A percentile compares a stretch with the other conserved stretches of the same genome.
phyloP scores from a whole-genome alignment of 2,888 invertebrate species.

The Megamerina dolium region DNA sequence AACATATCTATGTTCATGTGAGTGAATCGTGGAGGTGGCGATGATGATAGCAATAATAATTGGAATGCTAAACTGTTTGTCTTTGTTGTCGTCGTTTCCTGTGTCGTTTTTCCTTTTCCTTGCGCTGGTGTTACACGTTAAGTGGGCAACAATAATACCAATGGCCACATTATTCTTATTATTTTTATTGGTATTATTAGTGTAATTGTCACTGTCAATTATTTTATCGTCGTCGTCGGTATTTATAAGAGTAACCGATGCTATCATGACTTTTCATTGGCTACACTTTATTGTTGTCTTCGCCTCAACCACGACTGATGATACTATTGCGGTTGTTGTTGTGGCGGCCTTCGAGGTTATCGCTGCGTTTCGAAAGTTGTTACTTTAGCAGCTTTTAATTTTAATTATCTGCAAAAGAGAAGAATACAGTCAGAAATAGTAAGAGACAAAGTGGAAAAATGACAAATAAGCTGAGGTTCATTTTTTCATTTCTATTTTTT shows the following conservation, averaged over 20 bases:
- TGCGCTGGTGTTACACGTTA: not conserved
- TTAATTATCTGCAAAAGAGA: too few species aligned
- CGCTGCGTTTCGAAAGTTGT: too few species aligned
- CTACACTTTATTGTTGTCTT: conserved; percentile 4
- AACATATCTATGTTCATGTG: too few species aligned
- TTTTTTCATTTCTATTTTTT: too few species aligned
- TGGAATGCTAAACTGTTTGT: conserved; percentile 10
- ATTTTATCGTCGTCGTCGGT: conserved; percentile 16
- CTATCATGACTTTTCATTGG: conserved; percentile 19
- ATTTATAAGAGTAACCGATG: conserved; percentile 18
- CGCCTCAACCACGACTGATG: not conserved
- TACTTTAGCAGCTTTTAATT: too few species aligned
- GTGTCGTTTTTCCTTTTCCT: not conserved
- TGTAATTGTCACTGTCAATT: not conserved
- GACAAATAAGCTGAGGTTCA: too few species aligned
- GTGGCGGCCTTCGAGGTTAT: conserved; percentile 9
- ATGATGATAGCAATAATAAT: not conserved
- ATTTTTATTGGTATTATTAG: not conserved
- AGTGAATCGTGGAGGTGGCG: not conserved
- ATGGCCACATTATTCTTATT: too few species aligned
- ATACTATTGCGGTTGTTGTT: conserved; percentile 18
- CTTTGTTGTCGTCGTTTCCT: conserved; percentile 10
- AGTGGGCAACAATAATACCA: not conserved
- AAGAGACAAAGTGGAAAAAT: too few species aligned
- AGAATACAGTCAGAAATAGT: too few species aligned